Evolutionary conservation across 2,888 invertebrate genomes (phyloP).

Genomic region (Tetheella fluctuosa): DNA sequence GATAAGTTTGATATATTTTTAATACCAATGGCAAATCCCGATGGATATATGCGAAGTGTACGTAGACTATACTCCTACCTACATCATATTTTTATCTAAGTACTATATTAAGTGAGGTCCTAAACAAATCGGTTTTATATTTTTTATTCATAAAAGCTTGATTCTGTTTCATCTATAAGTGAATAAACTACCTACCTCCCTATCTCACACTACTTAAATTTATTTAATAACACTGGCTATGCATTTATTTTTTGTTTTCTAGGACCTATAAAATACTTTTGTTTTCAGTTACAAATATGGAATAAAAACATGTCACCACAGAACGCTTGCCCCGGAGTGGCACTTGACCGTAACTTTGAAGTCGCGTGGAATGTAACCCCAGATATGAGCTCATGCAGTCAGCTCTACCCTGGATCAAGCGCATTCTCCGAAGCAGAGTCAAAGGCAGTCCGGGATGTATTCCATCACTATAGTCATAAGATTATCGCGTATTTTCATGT

Average conservation of each 20-base stretch:
- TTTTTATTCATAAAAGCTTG: too few species aligned
- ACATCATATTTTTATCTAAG: slow-evolving; percentile 17
- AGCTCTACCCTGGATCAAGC: slow-evolving; percentile 57
- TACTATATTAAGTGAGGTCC: not conserved
- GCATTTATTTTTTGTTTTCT: not conserved
- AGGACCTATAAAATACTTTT: not conserved
- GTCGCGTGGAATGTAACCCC: slow-evolving; percentile 56
- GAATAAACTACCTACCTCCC: too few species aligned
- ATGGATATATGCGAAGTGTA: slow-evolving; percentile 46
- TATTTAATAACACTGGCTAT: too few species aligned
- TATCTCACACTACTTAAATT: too few species aligned
- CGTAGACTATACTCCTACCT: slow-evolving; percentile 1
- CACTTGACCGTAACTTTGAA: slow-evolving; percentile 71
- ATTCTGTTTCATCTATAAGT: too few species aligned
- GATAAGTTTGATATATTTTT: slow-evolving; percentile 71
- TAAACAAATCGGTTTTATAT: too few species aligned
- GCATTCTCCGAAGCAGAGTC: slow-evolving; percentile 71
- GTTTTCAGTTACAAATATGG: slow-evolving; percentile 27
- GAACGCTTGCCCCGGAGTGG: slow-evolving; percentile 60
- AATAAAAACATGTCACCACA: slow-evolving; percentile 67
- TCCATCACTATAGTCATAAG: slow-evolving; percentile 66
- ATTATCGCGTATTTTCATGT: slow-evolving; percentile 67
- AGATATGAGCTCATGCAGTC: slow-evolving; percentile 55
- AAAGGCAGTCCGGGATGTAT: slow-evolving; percentile 55
- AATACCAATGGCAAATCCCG: slow-evolving; percentile 74